phyloP scores from a whole-genome alignment of 2,888 invertebrate genomes.

The Choristoneura rosaceana region DNA sequence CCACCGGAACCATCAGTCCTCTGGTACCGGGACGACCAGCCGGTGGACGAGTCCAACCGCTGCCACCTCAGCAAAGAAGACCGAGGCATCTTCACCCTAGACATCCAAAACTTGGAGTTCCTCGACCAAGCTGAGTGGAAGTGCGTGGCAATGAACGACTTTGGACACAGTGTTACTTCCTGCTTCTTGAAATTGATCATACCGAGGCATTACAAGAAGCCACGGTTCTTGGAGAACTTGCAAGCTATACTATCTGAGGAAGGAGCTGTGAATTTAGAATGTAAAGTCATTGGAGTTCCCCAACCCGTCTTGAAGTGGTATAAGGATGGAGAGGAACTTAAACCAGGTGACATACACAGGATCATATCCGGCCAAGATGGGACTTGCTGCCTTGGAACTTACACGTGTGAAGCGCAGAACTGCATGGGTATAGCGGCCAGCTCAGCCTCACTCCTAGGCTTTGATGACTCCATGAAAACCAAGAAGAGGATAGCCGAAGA shows the following conservation, averaged over 20 bases:
- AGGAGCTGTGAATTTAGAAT: slow-evolving; percentile 95
- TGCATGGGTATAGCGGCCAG: slow-evolving; percentile 96
- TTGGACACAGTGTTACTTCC: slow-evolving; percentile 94
- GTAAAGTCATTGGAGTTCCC: slow-evolving; percentile 96
- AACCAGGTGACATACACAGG: slow-evolving; percentile 95
- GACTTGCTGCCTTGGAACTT: slow-evolving; percentile 95
- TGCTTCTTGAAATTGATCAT: slow-evolving; percentile 94
- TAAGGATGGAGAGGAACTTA: slow-evolving; percentile 95
- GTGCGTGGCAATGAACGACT: slow-evolving; percentile 95
- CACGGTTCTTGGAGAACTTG: slow-evolving; percentile 93
- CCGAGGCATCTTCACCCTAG: slow-evolving; percentile 89
- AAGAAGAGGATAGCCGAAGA: slow-evolving; percentile 84
- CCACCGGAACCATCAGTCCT: slow-evolving; percentile 92
- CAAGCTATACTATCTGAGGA: slow-evolving; percentile 94
- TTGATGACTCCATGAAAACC: slow-evolving; percentile 89
- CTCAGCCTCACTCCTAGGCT: slow-evolving; percentile 94
- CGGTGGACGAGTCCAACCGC: slow-evolving; percentile 88
- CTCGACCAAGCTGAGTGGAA: slow-evolving; percentile 97
- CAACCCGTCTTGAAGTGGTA: slow-evolving; percentile 96
- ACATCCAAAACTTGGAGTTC: slow-evolving; percentile 90
- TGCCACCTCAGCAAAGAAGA: slow-evolving; percentile 89
- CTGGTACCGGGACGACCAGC: slow-evolving; percentile 96
- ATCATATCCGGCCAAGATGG: slow-evolving; percentile 96
- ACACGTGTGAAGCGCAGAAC: slow-evolving; percentile 95
- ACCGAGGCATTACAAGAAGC: slow-evolving; percentile 95